Base-by-base conservation (phyloP, 2,888 invertebrate genomes). In the Meloe dianella region DNA sequence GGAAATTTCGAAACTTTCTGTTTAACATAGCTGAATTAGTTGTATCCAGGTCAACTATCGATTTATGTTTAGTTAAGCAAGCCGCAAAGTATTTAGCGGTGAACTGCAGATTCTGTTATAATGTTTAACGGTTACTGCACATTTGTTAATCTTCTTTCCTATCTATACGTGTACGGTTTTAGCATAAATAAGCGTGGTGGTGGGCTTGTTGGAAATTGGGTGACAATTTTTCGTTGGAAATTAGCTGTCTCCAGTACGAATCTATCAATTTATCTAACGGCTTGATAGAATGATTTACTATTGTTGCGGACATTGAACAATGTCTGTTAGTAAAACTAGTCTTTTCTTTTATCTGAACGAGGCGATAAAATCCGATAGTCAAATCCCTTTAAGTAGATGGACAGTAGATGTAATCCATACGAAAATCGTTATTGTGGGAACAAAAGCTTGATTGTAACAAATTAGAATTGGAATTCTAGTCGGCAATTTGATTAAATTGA, bases 11-110 rank as follows among this genome's bases (percentile, higher is more conserved):
- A 54, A 54, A 54, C 24, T 54, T 54, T 54, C 54, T 54, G 54
- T 22, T 51, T 24, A 54, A 24, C 54, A 54, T 54, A 14, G 54
- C 24, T 54, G 54, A 54, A 54, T 54, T 54, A 54, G 54, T 54
- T 27, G 54, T 54, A 54, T 27, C 54, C 54, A 27, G 54, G 54
- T 54, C 54, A 27, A 27, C 54, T 54, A 54, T 54, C 54, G 54
- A 54, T 54, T 54, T 54, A 54, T 54, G 54, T 54, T 54, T 54
- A 54, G 54, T 54, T 54, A 54, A 54, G 54, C 54, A 54, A 54
- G 27, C 54, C 54, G 54, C 54, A 54, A 51, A 54, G 54, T 54
- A 54, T 54, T 54, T 54, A 54, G 54, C 54, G 24, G 54, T 27
- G 54, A 54, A 54, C 54, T 54, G 54, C 54, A 54, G 27, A 54